phyloP scores from a whole-genome alignment of 2,888 invertebrate genomes.

The Sipha maydis region DNA sequence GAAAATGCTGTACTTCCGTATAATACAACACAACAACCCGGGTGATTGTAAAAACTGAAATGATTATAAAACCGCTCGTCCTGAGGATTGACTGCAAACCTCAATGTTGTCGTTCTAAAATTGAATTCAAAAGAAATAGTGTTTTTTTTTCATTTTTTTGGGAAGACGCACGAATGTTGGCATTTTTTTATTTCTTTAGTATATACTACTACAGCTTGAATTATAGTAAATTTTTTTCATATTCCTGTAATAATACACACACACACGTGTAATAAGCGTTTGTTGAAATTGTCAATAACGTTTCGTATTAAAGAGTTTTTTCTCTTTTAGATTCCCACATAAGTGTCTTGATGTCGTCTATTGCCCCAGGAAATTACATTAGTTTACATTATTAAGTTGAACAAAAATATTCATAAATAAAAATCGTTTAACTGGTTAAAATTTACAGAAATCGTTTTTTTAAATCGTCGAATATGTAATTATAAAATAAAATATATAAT shows the following conservation, averaged over 20 bases:
- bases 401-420: neutral
- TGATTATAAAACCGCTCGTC: neutral
- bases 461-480: no score
- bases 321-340: constrained; percentile 13
- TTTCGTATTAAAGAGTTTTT: neutral
- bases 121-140: neutral
- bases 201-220: neutral
- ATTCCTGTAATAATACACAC: neutral
- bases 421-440: neutral
- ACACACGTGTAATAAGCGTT: neutral
- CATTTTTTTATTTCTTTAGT: constrained; percentile 1
- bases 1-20: neutral
- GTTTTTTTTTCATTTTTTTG: neutral
- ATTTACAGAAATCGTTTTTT: neutral
- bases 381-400: neutral
- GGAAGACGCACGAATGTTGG: neutral
- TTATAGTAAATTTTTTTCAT: neutral
- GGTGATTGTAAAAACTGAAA: neutral
- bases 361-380: neutral
- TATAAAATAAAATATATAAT: no score
- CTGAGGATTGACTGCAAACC: neutral
- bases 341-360: neutral
- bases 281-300: constrained; percentile 37
- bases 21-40: neutral
- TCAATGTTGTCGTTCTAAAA: neutral